A percentile compares a stretch with the other conserved stretches of the same genome.
Evolutionary conservation across 2,797 vertebrate species (phyloP).

Genomic region (Sebastes steindachneri): DNA sequence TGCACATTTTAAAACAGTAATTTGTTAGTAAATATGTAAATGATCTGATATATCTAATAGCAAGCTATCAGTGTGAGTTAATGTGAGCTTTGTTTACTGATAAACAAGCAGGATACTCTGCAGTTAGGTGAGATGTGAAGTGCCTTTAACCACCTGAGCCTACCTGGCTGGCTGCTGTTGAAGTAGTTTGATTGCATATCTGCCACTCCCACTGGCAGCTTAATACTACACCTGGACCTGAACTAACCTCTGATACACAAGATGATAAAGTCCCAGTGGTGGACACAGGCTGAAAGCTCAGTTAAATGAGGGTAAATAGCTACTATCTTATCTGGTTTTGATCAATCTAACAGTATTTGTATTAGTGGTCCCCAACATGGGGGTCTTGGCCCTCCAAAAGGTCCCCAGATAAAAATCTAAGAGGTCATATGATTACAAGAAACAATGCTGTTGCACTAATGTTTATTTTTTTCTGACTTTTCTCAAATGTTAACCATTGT

Average conservation of each 20-base stretch:
- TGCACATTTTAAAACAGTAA: not conserved
- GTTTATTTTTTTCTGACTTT: not conserved
- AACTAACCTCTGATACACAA: not conserved
- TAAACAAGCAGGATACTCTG: not conserved
- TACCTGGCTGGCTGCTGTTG: accelerated
- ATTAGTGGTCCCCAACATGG: not conserved
- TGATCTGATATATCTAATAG: not conserved
- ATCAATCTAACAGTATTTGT: not conserved
- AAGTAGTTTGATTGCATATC: not conserved
- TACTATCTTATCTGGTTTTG: not conserved
- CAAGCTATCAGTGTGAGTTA: accelerated
- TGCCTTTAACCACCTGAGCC: too few relatives aligned
- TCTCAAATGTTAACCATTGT: not conserved
- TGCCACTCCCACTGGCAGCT: not conserved
- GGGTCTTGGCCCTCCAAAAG: not conserved
- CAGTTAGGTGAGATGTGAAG: not conserved
- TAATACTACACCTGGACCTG: not conserved
- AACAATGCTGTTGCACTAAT: not conserved
- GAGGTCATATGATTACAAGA: not conserved
- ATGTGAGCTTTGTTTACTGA: not conserved
- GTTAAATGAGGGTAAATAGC: not conserved
- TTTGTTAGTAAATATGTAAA: not conserved
- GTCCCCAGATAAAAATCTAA: not conserved
- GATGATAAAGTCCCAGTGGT: not conserved
- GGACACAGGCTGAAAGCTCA: not conserved